Evolutionary conservation across 2,797 vertebrate genomes (phyloP).

Genomic region (Cyclopterus lumpus): DNA sequence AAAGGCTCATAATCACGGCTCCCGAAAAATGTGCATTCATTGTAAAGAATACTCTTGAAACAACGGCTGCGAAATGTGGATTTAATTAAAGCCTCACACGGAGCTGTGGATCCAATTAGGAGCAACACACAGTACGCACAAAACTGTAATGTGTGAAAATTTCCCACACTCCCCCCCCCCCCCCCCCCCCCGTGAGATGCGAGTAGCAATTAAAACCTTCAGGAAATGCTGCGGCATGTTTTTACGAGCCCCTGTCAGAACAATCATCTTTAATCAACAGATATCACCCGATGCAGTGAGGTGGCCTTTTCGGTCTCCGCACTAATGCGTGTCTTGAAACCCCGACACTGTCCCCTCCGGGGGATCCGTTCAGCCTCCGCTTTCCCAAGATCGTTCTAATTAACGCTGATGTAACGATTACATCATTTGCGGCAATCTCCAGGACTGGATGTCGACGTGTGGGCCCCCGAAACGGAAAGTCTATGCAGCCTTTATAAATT

Average conservation of each 20-base stretch:
- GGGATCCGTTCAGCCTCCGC: slow-evolving; percentile 44
- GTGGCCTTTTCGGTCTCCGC: slow-evolving; percentile 37
- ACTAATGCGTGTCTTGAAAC: slow-evolving; percentile 39
- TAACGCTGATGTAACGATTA: slow-evolving; percentile 68
- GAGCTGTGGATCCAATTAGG: slow-evolving; percentile 51
- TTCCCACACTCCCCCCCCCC: slow-evolving; percentile 39
- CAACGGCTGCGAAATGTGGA: slow-evolving; percentile 34
- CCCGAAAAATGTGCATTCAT: background rate
- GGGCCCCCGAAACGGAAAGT: slow-evolving; percentile 26
- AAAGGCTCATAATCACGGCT: background rate
- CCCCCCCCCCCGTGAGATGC: slow-evolving; percentile 39
- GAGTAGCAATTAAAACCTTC: slow-evolving; percentile 56
- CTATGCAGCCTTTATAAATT: slow-evolving; percentile 31
- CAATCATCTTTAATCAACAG: slow-evolving; percentile 57
- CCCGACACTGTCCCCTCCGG: slow-evolving; percentile 31
- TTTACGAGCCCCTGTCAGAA: slow-evolving; percentile 46
- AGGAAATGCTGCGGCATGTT: slow-evolving; percentile 40
- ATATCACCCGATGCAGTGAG: slow-evolving; percentile 45
- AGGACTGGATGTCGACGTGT: slow-evolving; percentile 57
- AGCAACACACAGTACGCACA: slow-evolving; percentile 26
- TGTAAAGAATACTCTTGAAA: background rate
- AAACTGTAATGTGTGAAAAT: slow-evolving; percentile 43
- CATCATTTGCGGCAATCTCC: slow-evolving; percentile 61
- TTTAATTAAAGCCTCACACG: slow-evolving; percentile 38
- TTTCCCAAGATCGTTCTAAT: slow-evolving; percentile 54